A percentile compares a stretch with the other conserved stretches of the same genome.
These are phyloP conservation scores for Spilogale gracilis DNA, from an alignment of 2,113 vertebrate genomes.

Conservation along the genomic window DNA sequence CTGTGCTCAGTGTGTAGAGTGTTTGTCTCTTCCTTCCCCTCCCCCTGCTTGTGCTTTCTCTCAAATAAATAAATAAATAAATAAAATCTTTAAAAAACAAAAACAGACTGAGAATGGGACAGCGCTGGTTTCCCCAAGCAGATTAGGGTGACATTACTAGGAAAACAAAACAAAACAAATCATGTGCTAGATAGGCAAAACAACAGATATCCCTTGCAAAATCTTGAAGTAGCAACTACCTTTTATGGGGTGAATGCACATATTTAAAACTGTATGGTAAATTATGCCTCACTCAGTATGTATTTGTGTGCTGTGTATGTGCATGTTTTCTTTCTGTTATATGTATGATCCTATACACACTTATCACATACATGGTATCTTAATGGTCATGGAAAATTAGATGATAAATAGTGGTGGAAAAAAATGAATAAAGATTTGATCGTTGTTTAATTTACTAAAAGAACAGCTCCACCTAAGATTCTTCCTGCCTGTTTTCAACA, in stretches of 20 bases:
- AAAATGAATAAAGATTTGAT: constrained; percentile 88
- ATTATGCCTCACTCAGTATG: background rate
- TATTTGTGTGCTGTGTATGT: background rate
- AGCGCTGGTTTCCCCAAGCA: background rate
- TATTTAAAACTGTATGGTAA: background rate
- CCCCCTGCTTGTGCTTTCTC: background rate
- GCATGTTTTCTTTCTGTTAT: background rate
- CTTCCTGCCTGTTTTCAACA: constrained; percentile 82
- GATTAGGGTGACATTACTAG: background rate
- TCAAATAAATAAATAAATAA: background rate
- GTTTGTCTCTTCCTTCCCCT: background rate
- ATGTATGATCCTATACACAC: background rate
- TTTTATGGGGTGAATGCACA: background rate
- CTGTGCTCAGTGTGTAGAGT: background rate
- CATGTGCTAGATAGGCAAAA: background rate
- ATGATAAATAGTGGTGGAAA: constrained; percentile 85
- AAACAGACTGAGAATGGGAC: background rate
- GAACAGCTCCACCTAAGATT: constrained; percentile 87
- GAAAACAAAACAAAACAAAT: background rate
- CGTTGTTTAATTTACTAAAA: constrained; percentile 87
- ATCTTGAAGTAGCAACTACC: constrained; percentile 21
- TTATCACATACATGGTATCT: background rate
- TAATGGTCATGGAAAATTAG: constrained; percentile 79
- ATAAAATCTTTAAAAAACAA: background rate
- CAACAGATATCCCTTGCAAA: constrained; percentile 23